Evolutionary conservation across 2,797 vertebrate genomes (phyloP), one percentile per base, ranked within the genome.

Genomic region (Thaleichthys pacificus): DNA sequence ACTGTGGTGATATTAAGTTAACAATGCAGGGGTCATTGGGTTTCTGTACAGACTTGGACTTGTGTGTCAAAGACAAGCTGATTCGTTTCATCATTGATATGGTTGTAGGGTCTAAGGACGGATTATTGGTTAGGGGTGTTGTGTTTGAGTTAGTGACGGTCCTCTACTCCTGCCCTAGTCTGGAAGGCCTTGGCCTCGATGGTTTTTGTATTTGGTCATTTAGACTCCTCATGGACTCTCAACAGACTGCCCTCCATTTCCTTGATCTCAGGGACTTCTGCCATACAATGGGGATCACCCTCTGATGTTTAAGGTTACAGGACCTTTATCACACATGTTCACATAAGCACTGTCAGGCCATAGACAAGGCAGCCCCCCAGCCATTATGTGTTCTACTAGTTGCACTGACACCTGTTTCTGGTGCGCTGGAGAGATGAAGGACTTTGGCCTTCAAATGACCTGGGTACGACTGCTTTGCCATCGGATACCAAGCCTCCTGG

Each of bases 61-160:
- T 70, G 47, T 58, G 66, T 17, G 51, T 5, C 51, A 69, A 57
- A 71, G 67, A 68, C 54, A 51, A 51, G 65, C 49, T 17, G 51
- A 56, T n/a, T 56, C 12, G n/a, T 51, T 51, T 51, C 51, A 47
- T 47, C 42, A 12, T 47, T 11, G 17, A 15, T n/a, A 67, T 30
- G 32, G 32, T 28, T n/a, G 51, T 28, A 17, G 26, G 47, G 24
- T 9, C 24, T 56, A 56, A n/a, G 51, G 51, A n/a, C 47, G 54
- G 24, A 28, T 30, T 17, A 22, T 54, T 21, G 21, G 21, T 4
- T 51, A 61, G 28, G 38, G 56, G 8, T 51, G 54, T 0, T 35
- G 14, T 51, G 54, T 0, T 35, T 66, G 22, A 56, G 51, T 56
- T 19, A 56, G 4, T 56, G 15, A 56, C 6, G 6, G 17, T n/a